Conservation (phyloP, 1,140 invertebrate species). For the Pseudachorutes palmiensis region DNA sequence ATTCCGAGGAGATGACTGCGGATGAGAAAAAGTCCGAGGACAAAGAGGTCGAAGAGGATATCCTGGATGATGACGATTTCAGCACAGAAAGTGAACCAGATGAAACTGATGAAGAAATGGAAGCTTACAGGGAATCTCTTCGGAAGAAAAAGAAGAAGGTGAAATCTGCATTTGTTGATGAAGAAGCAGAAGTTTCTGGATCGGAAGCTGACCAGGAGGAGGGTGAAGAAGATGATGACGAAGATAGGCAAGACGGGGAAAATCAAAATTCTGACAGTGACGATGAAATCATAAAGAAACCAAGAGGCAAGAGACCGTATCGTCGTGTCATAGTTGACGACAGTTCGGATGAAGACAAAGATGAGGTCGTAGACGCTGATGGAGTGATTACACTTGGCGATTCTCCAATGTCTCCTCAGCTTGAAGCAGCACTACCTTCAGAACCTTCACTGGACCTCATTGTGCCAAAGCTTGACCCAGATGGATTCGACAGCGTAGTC, state of each 20-base stretch:
- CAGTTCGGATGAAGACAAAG: conserved; percentile 40
- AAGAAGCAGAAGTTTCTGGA: conserved; percentile 3
- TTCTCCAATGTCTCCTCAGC: too few species aligned
- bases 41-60: conserved; percentile 43
- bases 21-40: conserved; percentile 44
- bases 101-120: conserved; percentile 41
- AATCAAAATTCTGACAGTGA: conserved; percentile 9
- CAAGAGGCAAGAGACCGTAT: conserved; percentile 33
- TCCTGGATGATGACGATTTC: conserved; percentile 39
- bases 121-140: conserved; percentile 37
- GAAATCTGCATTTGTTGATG: conserved; percentile 35
- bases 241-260: conserved; percentile 8
- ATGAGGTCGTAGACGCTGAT: conserved; percentile 33
- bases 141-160: conserved; percentile 14
- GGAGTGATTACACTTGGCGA: too few species aligned
- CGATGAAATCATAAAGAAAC: conserved; percentile 14
- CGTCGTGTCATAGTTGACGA: conserved; percentile 42
- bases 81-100: conserved; percentile 44
- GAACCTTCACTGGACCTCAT: too few species aligned
- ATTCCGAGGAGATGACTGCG: conserved; percentile 41
- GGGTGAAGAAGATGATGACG: conserved; percentile 17
- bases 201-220: conserved; percentile 1
- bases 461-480: too few species aligned
- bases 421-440: too few species aligned
- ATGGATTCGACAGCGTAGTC: too few species aligned